phyloP scores from a whole-genome alignment of 2,113 vertebrate genomes.

The Ardeotis arabs region DNA sequence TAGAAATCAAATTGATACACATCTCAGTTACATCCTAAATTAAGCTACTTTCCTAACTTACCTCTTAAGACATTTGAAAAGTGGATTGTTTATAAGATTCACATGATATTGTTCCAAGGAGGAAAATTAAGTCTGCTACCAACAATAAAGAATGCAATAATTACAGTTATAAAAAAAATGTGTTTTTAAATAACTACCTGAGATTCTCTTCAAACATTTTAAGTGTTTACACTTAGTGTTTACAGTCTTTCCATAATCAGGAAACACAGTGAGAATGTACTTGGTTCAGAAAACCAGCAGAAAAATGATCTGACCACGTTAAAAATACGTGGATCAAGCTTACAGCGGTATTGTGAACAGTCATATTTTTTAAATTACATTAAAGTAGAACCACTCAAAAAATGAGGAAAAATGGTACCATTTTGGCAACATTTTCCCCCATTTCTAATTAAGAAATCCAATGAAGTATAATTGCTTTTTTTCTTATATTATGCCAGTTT shows the following conservation, averaged over 20 bases:
- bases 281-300: neutral
- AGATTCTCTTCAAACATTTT: neutral
- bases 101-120: neutral
- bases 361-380: accelerated
- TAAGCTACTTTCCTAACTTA: neutral
- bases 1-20: neutral
- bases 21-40: neutral
- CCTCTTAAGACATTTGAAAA: neutral
- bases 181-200: neutral
- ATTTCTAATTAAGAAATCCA: neutral
- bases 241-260: neutral
- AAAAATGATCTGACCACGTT: neutral
- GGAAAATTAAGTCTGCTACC: neutral
- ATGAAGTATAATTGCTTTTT: neutral
- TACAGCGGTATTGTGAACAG: neutral
- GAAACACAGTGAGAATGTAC: neutral
- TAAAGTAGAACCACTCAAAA: neutral
- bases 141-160: neutral
- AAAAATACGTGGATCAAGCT: neutral
- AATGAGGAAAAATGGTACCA: neutral
- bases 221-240: neutral
- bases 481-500: neutral
- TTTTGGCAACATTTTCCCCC: neutral
- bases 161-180: neutral
- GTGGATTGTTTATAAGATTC: neutral